Evolutionary conservation across 53 echinoderm and acorn worm genomes (phyloP), one percentile per base, ranked within the genome.

Genomic region (Actinopyga echinites): DNA sequence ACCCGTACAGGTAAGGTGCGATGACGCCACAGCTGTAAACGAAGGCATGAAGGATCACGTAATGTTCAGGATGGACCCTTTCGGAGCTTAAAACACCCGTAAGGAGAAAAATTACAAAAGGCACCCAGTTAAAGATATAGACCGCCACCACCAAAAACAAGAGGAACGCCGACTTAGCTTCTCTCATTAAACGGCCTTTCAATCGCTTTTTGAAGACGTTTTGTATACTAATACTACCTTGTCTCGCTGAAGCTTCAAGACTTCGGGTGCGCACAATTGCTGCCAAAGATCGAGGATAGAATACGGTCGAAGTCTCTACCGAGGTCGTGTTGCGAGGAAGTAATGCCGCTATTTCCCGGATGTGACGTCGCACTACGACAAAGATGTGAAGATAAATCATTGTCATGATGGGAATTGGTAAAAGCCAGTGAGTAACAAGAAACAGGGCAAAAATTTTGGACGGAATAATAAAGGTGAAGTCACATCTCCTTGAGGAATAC

Each of bases 11-110:
- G 35, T 61, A 80, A 5, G 81, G 81, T 22, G 81, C 60, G 10
- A 80, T 29, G n/a, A 57, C 58, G 8, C 81, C 81, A 22, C 60
- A 59, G 42, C 81, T 60, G 62, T 80, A 80, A 29, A 80, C 81
- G 26, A 80, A 59, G 23, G 38, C 36, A 38, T 80, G 81, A 11
- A 62, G n/a, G n/a, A 80, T 21, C 4, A 80, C 38, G 15, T 40
- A 61, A 22, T 36, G 36, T 7, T 80, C 63, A 0, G 81, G 60
- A 3, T 36, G 24, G 24, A 62, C 29, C 17, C 9, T 61, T 0
- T 80, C 81, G 23, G 22, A 23, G 10, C 32, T 40, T 23, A 80
- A 32, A 37, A 80, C 63, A 13, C 81, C 81, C 4, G 81, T 80
- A 21, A 62, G 60, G 8, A 80, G 26, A 61, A 80, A 80, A 20